Evolutionary conservation across 2,888 invertebrate species (phyloP).

Genomic region (Baronia brevicornis): DNA sequence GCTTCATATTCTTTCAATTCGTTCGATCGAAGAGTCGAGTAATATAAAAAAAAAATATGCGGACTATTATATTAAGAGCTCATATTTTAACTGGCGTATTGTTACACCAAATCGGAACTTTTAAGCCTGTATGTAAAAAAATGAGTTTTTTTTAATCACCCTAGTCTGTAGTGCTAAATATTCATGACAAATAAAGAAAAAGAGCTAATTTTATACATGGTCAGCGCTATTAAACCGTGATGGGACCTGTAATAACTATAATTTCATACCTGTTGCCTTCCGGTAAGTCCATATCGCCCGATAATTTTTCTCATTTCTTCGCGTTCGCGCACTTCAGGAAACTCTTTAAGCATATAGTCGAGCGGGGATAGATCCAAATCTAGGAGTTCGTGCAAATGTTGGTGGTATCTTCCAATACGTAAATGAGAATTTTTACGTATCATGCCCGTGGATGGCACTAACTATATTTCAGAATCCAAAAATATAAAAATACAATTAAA

Average conservation of each 20-base stretch:
- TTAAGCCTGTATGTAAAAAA: too few relatives aligned
- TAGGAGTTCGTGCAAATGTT: constrained; percentile 96
- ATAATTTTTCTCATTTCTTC: constrained; percentile 99
- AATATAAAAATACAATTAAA: background rate
- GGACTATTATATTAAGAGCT: too few relatives aligned
- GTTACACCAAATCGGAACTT: too few relatives aligned
- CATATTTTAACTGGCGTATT: too few relatives aligned
- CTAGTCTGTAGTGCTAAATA: too few relatives aligned
- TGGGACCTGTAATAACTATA: too few relatives aligned
- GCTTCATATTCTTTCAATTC: too few relatives aligned
- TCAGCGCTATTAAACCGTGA: background rate
- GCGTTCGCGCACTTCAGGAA: constrained; percentile 96
- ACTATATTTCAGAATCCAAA: constrained; percentile 57
- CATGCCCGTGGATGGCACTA: constrained; percentile 96
- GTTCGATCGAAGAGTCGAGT: too few relatives aligned
- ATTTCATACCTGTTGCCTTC: constrained; percentile 89
- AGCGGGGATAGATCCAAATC: constrained; percentile 96
- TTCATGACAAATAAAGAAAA: too few relatives aligned
- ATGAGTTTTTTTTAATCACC: too few relatives aligned
- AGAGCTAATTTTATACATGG: background rate
- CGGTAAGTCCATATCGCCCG: constrained; percentile 97
- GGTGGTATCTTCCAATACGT: constrained; percentile 98
- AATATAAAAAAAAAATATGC: too few relatives aligned
- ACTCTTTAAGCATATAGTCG: constrained; percentile 98
- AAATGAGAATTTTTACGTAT: constrained; percentile 98